These are phyloP conservation scores for Sesia apiformis DNA, from an alignment of 2,888 invertebrate species.

Conservation along the genomic window DNA sequence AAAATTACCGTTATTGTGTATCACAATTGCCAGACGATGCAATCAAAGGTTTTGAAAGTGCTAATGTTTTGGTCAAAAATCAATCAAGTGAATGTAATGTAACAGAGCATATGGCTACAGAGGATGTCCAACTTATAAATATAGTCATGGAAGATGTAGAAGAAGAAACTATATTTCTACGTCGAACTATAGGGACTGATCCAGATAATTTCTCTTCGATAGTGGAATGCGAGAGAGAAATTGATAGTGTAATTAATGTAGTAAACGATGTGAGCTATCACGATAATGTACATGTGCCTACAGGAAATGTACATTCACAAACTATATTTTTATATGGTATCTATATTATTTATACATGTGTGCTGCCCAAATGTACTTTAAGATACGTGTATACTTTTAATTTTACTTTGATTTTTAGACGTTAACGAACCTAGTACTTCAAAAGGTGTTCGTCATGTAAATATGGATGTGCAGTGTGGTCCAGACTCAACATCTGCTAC, in stretches of 20 bases:
- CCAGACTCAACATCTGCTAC: slow-evolving; percentile 26
- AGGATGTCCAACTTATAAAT: slow-evolving; percentile 31
- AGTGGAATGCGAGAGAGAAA: slow-evolving; percentile 17
- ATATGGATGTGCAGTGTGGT: slow-evolving; percentile 59
- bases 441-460: slow-evolving; percentile 54
- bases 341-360: background rate
- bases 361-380: too few relatives aligned
- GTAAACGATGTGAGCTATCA: slow-evolving; percentile 25
- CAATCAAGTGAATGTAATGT: background rate
- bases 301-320: slow-evolving; percentile 32
- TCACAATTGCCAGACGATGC: background rate
- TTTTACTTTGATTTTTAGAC: slow-evolving; percentile 29
- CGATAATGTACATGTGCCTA: slow-evolving; percentile 20
- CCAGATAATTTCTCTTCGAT: slow-evolving; percentile 11
- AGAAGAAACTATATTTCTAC: slow-evolving; percentile 39
- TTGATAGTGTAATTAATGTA: slow-evolving; percentile 27
- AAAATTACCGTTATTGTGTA: background rate
- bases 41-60: background rate
- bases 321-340: slow-evolving; percentile 55
- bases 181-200: slow-evolving; percentile 40
- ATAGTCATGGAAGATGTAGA: slow-evolving; percentile 37
- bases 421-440: slow-evolving; percentile 64
- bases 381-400: too few relatives aligned
- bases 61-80: background rate
- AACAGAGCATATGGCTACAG: background rate